Percentiles rank a stretch among this genome's conserved stretches.
These are phyloP conservation scores for Spilosoma lubricipeda DNA, from an alignment of 2,888 invertebrate species.

Conservation along the genomic window DNA sequence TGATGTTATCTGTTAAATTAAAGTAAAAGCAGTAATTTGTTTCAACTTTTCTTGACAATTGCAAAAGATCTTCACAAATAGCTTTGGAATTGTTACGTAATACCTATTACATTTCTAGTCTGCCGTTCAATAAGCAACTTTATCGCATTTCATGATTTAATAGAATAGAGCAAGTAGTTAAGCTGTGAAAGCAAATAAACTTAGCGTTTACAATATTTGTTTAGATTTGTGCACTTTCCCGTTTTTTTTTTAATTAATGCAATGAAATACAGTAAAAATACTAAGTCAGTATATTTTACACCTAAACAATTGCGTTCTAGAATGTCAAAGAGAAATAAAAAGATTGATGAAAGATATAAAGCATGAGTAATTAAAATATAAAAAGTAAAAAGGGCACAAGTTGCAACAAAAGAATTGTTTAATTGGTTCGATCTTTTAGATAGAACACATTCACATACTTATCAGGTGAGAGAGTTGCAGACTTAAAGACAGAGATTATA, in stretches of 20 bases:
- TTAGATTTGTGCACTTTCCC: neutral
- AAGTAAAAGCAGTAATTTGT: neutral
- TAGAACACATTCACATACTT: conserved; percentile 47
- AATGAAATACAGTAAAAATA: neutral
- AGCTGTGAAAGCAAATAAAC: neutral
- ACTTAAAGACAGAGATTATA: neutral
- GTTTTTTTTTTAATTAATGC: too few species aligned
- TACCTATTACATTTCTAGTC: neutral
- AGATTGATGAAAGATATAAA: conserved; percentile 45
- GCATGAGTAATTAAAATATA: conserved; percentile 50
- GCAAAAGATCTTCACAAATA: neutral
- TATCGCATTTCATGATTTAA: neutral
- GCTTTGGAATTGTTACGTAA: neutral
- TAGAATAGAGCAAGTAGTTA: neutral
- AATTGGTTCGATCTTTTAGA: conserved; percentile 58
- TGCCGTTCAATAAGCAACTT: neutral
- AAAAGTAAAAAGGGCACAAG: conserved; percentile 63
- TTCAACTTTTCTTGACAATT: neutral
- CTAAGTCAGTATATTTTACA: neutral
- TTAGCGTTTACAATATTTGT: neutral
- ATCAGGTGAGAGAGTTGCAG: conserved; percentile 32
- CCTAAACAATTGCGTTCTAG: neutral
- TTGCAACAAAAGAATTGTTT: conserved; percentile 72
- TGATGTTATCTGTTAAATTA: neutral
- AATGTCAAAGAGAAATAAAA: neutral